Evolutionary conservation across 2,888 invertebrate genomes (phyloP).

Genomic region (Volucella zonaria): DNA sequence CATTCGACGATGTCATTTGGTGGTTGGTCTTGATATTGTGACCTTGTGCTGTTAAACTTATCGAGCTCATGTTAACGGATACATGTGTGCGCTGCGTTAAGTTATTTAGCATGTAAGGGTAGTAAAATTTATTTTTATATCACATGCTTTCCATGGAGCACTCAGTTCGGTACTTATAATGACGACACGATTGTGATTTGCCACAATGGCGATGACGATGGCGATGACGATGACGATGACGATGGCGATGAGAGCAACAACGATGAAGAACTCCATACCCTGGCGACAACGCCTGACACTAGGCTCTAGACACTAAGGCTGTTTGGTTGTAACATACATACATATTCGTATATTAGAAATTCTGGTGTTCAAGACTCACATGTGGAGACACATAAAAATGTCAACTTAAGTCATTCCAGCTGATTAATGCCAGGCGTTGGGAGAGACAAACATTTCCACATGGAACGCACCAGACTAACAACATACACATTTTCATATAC

Average conservation of each 20-base stretch:
- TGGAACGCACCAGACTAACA: constrained; percentile 21
- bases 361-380: neutral
- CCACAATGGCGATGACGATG: constrained; percentile 36
- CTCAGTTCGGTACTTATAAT: constrained; percentile 56
- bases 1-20: too few relatives aligned
- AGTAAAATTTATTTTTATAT: constrained; percentile 70
- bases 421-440: constrained; percentile 69
- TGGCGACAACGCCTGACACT: neutral
- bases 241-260: neutral
- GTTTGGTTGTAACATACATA: constrained; percentile 53
- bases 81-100: constrained; percentile 51
- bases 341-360: too few relatives aligned
- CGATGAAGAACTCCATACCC: neutral
- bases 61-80: neutral
- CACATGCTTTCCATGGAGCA: constrained; percentile 57
- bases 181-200: neutral
- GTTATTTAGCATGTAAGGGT: constrained; percentile 66
- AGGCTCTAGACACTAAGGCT: too few relatives aligned
- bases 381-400: constrained; percentile 69
- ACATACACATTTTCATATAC: constrained; percentile 29
- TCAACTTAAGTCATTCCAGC: constrained; percentile 69
- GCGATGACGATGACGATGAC: neutral
- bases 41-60: neutral
- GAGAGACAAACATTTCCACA: constrained; percentile 48
- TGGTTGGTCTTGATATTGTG: too few relatives aligned